Conservation (phyloP, 1,140 invertebrate species). For the Papilio glaucus region DNA sequence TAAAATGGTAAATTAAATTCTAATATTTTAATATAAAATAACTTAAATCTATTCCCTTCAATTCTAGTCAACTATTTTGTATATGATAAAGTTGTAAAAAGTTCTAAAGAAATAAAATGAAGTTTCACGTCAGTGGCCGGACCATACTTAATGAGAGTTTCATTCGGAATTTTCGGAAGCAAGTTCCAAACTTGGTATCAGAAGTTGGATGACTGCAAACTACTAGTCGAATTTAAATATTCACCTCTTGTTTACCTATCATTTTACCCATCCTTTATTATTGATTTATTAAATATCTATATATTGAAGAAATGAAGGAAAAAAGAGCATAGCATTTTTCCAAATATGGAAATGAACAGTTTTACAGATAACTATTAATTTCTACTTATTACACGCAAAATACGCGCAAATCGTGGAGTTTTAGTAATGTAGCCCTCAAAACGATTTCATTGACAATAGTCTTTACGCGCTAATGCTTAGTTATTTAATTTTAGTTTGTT, state of each 20-base stretch:
- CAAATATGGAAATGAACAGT: too few relatives aligned
- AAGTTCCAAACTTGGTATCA: constrained; percentile 30
- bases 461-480: too few relatives aligned
- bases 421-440: too few relatives aligned
- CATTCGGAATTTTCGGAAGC: constrained; percentile 28
- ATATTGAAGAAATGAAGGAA: too few relatives aligned
- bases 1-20: neutral
- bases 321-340: too few relatives aligned
- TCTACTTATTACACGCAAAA: too few relatives aligned
- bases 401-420: too few relatives aligned
- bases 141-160: constrained; percentile 27
- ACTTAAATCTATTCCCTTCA: neutral
- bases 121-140: constrained; percentile 35
- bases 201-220: constrained; percentile 26
- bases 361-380: too few relatives aligned
- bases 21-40: neutral
- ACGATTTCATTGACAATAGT: too few relatives aligned
- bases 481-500: too few relatives aligned
- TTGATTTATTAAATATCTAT: too few relatives aligned
- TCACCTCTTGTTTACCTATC: neutral
- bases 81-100: constrained; percentile 20
- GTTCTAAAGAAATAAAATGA: constrained; percentile 22
- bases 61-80: neutral
- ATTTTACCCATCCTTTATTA: too few relatives aligned
- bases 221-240: constrained; percentile 26